Base-by-base conservation (phyloP, 2,888 invertebrate genomes). In the Cerceris rybyensis region DNA sequence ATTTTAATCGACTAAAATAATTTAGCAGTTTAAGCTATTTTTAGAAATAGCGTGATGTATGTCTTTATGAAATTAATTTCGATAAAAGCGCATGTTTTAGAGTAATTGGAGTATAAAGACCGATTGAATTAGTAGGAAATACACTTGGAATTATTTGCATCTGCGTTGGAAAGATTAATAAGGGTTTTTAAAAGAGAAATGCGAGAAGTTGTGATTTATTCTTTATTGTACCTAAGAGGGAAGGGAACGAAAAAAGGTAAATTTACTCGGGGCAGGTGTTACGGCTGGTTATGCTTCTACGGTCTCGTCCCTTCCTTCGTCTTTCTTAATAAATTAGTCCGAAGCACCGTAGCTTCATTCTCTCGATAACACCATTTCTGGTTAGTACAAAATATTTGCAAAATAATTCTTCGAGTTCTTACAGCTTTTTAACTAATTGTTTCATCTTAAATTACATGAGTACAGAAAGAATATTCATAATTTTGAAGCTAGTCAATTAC, bases 251-350 rank as follows among this genome's bases (percentile, higher is more conserved):
- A 52, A 46, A 28, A 75, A 72, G 50, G 43, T 60, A 13, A 14
- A 54, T 72, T 54, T 68, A 54, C 28, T 72, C 60, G 16, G 39
- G 28, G 46, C 68, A 69, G 60, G 43, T 72, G 72, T 46, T 11
- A 59, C 43, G 13, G 11, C 28, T 28, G 28, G 28, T 28, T 28
- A 4, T 28, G 28, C 28, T 4, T 28, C 28, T 28, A 28, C 28
- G 28, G 28, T 28, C 28, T 46, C 39, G 28, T 17, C 14, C 28
- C 39, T 7, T 46, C 49, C 6, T 28, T 6, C 42, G 13, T 46
- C 50, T 68, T 60, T 39, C 49, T 68, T 7, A 13, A 67, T 68
- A 67, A 68, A 68, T 55, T 68, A 6, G 43, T 60, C n/a, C 60
- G 42, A 49, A 68, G 28, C 28, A 28, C 28, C 28, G 59, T 41